phyloP scores from a whole-genome alignment of 2,797 vertebrate genomes.

The Percopsis omiscomaycus region DNA sequence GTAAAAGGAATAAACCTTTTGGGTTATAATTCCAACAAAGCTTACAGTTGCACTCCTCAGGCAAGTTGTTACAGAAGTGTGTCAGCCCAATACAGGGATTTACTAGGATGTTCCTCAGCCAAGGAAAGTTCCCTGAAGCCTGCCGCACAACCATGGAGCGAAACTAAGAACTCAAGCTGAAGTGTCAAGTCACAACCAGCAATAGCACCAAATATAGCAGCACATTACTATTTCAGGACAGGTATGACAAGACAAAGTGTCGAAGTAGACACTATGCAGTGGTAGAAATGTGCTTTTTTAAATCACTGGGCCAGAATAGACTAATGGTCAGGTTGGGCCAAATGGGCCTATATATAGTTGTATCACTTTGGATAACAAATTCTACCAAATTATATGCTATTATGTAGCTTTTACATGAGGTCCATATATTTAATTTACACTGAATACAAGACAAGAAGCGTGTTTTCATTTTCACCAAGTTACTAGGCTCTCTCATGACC shows the following conservation, averaged over 20 bases:
- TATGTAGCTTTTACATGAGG: too few relatives aligned
- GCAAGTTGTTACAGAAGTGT: neutral
- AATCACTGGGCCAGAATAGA: too few relatives aligned
- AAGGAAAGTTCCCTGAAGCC: neutral
- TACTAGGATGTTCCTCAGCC: neutral
- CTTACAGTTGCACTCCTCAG: too few relatives aligned
- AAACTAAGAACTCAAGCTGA: neutral
- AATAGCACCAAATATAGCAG: neutral
- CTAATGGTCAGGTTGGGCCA: too few relatives aligned
- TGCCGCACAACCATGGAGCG: neutral
- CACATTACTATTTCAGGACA: neutral
- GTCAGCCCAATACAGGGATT: constrained; percentile 1
- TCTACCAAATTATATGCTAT: too few relatives aligned
- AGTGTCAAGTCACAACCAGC: neutral
- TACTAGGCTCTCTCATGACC: neutral
- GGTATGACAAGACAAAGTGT: neutral
- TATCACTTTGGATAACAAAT: too few relatives aligned
- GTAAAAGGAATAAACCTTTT: too few relatives aligned
- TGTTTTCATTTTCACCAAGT: neutral
- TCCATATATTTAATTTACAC: neutral
- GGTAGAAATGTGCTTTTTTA: too few relatives aligned
- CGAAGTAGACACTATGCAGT: neutral
- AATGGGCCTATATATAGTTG: too few relatives aligned
- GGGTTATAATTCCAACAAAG: too few relatives aligned
- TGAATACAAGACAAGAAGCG: neutral